Conservation (phyloP, 2,888 invertebrate species). For the Tiliacea citrago region DNA sequence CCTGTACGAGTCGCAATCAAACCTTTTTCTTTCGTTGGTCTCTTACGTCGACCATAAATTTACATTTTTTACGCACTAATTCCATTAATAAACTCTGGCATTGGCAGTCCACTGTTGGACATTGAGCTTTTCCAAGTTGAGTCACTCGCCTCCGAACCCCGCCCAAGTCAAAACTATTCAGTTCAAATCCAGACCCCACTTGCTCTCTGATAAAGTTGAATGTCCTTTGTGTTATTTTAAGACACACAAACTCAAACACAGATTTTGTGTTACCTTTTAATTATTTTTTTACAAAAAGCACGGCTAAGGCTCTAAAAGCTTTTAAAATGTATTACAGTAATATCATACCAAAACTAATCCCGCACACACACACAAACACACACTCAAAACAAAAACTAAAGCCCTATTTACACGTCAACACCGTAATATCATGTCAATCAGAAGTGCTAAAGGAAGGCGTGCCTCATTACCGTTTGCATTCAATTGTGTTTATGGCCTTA, state of each 20-base stretch:
- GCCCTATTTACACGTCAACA: conserved; percentile 33
- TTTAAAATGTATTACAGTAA: neutral
- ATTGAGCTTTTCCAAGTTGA: neutral
- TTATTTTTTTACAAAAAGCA: neutral
- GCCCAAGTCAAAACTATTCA: neutral
- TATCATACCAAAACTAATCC: too few species aligned
- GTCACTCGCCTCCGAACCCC: too few species aligned
- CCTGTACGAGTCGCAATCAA: too few species aligned
- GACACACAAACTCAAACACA: neutral
- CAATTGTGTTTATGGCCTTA: conserved; percentile 63
- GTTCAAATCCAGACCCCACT: neutral
- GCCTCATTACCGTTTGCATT: conserved; percentile 57
- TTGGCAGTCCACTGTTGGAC: neutral
- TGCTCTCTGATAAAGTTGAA: too few species aligned
- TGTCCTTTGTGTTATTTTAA: too few species aligned
- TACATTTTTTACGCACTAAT: neutral
- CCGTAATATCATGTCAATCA: conserved; percentile 48
- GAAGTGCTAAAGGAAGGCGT: conserved; percentile 56
- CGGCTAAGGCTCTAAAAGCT: too few species aligned
- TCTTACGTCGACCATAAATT: neutral
- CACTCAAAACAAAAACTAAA: neutral
- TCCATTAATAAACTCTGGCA: neutral
- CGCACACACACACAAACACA: neutral
- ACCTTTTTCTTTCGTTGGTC: neutral
- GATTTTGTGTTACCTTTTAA: neutral